These are phyloP conservation scores for Crotalus tigris DNA, from an alignment of 2,113 vertebrate genomes.

Conservation along the genomic window DNA sequence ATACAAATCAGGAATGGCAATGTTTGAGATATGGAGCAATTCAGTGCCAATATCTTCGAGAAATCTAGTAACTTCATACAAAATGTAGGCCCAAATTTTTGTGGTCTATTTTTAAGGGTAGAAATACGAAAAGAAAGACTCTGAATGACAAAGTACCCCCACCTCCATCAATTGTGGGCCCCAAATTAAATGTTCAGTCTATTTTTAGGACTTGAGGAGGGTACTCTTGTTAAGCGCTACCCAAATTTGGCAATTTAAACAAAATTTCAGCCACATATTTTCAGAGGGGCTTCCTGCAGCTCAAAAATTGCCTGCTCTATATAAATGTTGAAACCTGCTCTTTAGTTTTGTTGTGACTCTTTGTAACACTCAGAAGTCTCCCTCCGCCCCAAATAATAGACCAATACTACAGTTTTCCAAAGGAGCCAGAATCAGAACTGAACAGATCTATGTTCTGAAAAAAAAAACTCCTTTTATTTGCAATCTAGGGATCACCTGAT, in stretches of 20 bases:
- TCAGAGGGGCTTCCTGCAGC: neutral
- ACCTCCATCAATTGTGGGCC: neutral
- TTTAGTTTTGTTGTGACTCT: neutral
- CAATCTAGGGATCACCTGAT: neutral
- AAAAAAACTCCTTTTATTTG: neutral
- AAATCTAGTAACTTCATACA: neutral
- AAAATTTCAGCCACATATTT: neutral
- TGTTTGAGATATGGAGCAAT: neutral
- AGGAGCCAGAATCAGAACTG: neutral
- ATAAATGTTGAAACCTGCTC: neutral
- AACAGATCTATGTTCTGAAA: neutral
- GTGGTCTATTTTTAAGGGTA: neutral
- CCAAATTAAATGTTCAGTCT: neutral
- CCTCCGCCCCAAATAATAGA: no score
- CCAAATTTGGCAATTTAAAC: neutral
- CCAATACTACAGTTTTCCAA: neutral
- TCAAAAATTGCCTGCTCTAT: neutral
- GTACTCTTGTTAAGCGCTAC: neutral
- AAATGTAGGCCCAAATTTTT: neutral
- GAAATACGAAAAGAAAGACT: neutral
- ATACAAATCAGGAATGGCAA: neutral
- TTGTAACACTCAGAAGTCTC: no score
- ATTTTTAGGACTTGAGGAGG: neutral
- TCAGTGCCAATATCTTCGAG: neutral
- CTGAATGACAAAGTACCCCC: neutral